A percentile compares a stretch with the other conserved stretches of the same genome.
phyloP scores from a whole-genome alignment of 2,797 vertebrate genomes.

The Anguilla anguilla region DNA sequence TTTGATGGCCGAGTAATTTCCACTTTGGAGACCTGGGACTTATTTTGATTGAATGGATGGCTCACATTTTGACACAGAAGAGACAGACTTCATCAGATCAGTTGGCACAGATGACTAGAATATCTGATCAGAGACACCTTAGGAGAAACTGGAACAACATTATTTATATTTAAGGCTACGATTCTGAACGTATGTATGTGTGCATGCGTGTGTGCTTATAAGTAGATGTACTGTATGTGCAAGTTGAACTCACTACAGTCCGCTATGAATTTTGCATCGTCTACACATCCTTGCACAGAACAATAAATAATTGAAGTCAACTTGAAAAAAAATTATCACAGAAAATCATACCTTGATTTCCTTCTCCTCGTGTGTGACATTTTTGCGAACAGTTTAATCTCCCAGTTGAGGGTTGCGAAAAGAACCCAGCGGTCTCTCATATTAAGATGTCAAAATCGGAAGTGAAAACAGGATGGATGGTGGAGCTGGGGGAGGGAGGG shows the following conservation, averaged over 20 bases:
- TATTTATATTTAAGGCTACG: neutral
- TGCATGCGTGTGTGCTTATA: neutral
- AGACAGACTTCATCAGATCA: neutral
- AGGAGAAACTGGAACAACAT: neutral
- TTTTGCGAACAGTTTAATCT: conserved; percentile 11
- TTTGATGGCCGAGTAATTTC: neutral
- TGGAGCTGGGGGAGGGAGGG: conserved; percentile 15
- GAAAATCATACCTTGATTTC: neutral
- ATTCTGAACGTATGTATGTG: neutral
- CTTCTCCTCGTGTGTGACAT: neutral
- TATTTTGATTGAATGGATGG: neutral
- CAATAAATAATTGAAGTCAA: neutral
- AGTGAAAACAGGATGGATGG: conserved; percentile 38
- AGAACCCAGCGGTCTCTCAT: conserved; percentile 1
- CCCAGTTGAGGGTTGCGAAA: neutral
- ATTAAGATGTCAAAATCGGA: conserved; percentile 35
- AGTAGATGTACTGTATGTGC: neutral
- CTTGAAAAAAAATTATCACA: neutral
- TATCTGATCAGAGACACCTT: neutral
- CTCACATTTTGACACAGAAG: neutral
- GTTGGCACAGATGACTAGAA: neutral
- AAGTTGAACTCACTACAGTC: neutral
- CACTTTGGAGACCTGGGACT: neutral
- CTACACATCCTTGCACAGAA: neutral
- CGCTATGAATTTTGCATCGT: neutral